These are phyloP conservation scores for Gonioctena quinquepunctata DNA, from an alignment of 1,140 invertebrate species.

Conservation along the genomic window DNA sequence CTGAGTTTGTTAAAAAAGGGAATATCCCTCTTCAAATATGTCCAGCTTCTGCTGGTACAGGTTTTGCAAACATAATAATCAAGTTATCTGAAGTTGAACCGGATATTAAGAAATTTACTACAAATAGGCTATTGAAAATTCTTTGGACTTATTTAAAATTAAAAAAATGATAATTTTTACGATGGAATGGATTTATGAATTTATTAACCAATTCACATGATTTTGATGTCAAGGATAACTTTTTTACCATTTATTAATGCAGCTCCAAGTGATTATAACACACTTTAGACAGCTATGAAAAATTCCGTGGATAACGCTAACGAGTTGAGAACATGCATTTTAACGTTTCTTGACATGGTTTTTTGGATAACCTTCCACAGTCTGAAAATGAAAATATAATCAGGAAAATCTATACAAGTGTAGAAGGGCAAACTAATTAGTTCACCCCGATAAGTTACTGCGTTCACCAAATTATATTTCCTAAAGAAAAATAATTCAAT, in stretches of 20 bases:
- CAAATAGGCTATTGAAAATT: neutral
- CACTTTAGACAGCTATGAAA: conserved; percentile 12
- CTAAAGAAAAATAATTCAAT: too few relatives aligned
- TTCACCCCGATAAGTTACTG: too few relatives aligned
- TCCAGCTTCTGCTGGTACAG: neutral
- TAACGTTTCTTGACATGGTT: too few relatives aligned
- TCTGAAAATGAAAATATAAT: too few relatives aligned
- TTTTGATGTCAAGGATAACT: conserved; percentile 22
- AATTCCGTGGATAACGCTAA: conserved; percentile 18
- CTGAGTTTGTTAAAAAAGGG: neutral
- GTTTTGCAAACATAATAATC: neutral
- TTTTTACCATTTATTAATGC: conserved; percentile 31
- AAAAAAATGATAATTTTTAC: neutral
- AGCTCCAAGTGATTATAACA: conserved; percentile 31
- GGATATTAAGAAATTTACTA: neutral
- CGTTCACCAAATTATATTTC: too few relatives aligned
- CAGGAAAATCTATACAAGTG: too few relatives aligned
- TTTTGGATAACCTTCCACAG: too few relatives aligned
- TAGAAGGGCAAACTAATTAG: too few relatives aligned
- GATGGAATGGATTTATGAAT: neutral
- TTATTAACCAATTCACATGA: conserved; percentile 17
- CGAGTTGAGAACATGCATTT: conserved; percentile 21
- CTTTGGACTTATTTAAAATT: neutral
- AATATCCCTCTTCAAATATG: neutral
- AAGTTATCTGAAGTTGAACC: neutral